Conservation (phyloP, 2,888 invertebrate species). For the Antheraea yamamai region DNA sequence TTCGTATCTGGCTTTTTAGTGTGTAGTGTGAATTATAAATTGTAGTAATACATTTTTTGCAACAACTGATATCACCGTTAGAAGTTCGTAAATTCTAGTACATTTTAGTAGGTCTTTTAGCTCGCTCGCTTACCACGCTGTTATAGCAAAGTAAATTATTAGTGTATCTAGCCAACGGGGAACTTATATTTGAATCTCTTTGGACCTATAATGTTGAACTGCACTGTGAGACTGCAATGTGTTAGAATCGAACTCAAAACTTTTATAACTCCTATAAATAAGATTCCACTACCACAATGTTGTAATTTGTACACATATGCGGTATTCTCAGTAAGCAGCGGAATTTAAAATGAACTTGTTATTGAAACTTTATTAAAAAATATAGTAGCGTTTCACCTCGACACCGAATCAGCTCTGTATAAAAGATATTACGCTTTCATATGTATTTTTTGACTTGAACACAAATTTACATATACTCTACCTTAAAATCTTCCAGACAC, state of each 20-base stretch:
- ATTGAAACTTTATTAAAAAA: not conserved
- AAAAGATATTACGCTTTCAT: constrained; percentile 50
- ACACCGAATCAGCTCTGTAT: constrained; percentile 45
- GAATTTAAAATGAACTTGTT: not conserved
- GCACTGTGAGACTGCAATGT: not conserved
- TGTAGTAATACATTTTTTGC: not conserved
- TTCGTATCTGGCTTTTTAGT: not conserved
- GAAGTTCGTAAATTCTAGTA: constrained; percentile 28
- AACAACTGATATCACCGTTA: not conserved
- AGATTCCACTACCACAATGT: not conserved
- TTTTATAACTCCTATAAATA: not conserved
- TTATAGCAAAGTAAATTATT: constrained; percentile 57
- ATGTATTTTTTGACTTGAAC: constrained; percentile 13
- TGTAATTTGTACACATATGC: not conserved
- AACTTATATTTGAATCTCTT: constrained; percentile 51
- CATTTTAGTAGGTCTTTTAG: constrained; percentile 35
- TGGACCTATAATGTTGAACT: not conserved
- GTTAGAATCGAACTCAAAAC: not conserved
- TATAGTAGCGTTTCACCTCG: not conserved
- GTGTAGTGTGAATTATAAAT: not conserved
- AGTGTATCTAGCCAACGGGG: constrained; percentile 46
- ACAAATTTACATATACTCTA: not conserved
- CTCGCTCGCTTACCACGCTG: constrained; percentile 34
- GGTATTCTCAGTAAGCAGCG: not conserved
- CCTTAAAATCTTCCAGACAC: not conserved